A percentile compares a stretch with the other conserved stretches of the same genome.
phyloP scores from a whole-genome alignment of 2,797 vertebrate species.

The Gambelia wislizenii region DNA sequence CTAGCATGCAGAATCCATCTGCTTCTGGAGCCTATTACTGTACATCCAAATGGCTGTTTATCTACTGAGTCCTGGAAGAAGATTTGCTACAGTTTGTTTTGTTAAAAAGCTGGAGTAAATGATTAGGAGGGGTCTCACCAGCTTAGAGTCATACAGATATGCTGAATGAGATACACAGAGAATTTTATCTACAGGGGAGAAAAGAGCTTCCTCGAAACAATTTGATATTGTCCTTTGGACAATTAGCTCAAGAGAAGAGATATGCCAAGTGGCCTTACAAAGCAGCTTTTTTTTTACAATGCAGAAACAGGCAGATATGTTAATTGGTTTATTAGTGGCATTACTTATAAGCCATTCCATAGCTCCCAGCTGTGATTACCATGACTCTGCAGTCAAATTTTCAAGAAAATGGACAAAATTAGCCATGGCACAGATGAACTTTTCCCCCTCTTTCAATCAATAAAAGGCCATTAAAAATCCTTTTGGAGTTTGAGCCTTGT shows the following conservation, averaged over 20 bases:
- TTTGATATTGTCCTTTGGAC: background rate
- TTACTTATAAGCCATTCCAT: constrained; percentile 9
- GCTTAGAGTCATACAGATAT: background rate
- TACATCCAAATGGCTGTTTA: fast-evolving
- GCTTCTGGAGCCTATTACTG: background rate
- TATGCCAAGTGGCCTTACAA: background rate
- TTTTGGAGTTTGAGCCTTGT: background rate
- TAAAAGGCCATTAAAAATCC: constrained; percentile 33
- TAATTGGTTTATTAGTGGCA: constrained; percentile 5
- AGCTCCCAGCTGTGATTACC: constrained; percentile 38
- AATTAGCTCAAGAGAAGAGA: background rate
- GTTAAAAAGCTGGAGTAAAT: background rate
- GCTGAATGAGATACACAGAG: background rate
- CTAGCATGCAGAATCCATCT: background rate
- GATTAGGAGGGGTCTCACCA: background rate
- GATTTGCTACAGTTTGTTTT: background rate
- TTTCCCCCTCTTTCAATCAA: constrained; percentile 33
- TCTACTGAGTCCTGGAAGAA: background rate
- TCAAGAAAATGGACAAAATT: constrained; percentile 53
- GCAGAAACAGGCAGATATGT: background rate
- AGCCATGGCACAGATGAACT: constrained; percentile 25
- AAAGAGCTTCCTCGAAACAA: background rate
- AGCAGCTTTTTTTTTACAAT: background rate
- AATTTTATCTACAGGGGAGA: fast-evolving
- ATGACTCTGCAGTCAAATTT: constrained; percentile 17